phyloP scores from a whole-genome alignment of 2,888 invertebrate species.

The Pollenia labialis region DNA sequence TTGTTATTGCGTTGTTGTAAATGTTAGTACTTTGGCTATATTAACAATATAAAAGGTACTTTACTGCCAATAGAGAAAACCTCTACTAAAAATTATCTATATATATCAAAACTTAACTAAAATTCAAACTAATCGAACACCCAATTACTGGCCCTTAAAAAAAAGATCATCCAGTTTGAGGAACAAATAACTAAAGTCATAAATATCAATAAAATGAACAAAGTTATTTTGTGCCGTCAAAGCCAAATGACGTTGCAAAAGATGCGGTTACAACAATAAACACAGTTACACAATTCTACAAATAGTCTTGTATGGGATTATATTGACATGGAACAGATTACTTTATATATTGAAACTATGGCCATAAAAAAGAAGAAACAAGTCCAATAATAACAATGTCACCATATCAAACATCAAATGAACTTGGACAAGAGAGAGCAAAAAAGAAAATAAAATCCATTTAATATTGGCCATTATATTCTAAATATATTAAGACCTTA shows the following conservation, averaged over 20 bases:
- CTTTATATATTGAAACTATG: too few relatives aligned
- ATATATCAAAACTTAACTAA: background rate
- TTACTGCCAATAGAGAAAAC: too few relatives aligned
- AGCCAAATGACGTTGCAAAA: slow-evolving; percentile 34
- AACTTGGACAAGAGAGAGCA: too few relatives aligned
- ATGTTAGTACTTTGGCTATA: too few relatives aligned
- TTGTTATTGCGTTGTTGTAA: too few relatives aligned
- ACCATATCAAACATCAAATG: too few relatives aligned
- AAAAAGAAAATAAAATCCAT: slow-evolving; percentile 35
- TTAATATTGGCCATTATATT: slow-evolving; percentile 34
- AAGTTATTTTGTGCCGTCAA: slow-evolving; percentile 39
- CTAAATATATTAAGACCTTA: slow-evolving; percentile 34
- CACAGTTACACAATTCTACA: background rate
- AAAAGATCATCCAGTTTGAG: background rate
- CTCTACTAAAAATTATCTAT: too few relatives aligned
- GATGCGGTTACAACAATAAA: slow-evolving; percentile 19
- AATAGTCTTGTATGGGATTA: slow-evolving; percentile 6
- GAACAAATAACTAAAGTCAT: slow-evolving; percentile 23
- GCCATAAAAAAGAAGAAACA: too few relatives aligned
- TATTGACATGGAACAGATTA: background rate
- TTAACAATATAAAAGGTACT: too few relatives aligned
- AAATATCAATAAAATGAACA: slow-evolving; percentile 51
- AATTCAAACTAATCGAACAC: background rate
- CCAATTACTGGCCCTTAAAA: slow-evolving; percentile 18
- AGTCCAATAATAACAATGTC: too few relatives aligned